Evolutionary conservation across 2,888 invertebrate species (phyloP), one percentile per base, ranked within the genome.

Genomic region (Sarcophaga carnaria): DNA sequence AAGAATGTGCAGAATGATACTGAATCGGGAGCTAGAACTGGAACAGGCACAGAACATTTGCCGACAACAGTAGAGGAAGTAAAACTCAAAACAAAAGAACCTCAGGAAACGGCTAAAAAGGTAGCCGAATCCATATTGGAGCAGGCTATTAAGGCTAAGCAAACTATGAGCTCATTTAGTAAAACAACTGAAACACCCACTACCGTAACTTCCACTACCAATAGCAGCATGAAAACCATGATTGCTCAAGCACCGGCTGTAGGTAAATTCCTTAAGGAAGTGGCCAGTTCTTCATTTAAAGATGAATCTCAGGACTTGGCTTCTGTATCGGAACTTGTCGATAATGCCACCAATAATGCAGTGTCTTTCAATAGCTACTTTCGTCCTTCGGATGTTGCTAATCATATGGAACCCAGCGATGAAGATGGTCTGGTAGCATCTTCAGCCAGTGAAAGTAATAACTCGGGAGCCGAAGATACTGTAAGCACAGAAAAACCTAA

Each of bases 351-450:
- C 12, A 92, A 90, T 85, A 94, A 94, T 88, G 93, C 94, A 66
- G 94, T 95, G 80, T 91, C 92, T 0, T 96, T 96, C 91, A 95
- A 95, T 90, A 95, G 95, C 89, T 96, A 95, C 90, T 96, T 96
- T 90, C 94, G 94, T 54, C 93, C 93, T 74, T 93, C 93, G 83
- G 92, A 92, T 60, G 92, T 92, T 11, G 92, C 92, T 78, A 93
- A 93, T 72, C 93, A 93, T 83, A 92, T 93, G 92, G 94, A 94
- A 78, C 93, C 93, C 60, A 93, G 93, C 86, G 96, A 96, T 91
- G 95, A 95, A 91, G 97, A 97, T 91, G 97, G 97, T 20, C 94
- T 97, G 0, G 95, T 97, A 0, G 97, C 97, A 4, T 96, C 97
- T 8, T 95, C 95, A 89, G 96, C 97, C 17, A 97, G 97, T 89